Evolutionary conservation across 1,140 invertebrate species (phyloP).

Genomic region (Bombus soroeensis): DNA sequence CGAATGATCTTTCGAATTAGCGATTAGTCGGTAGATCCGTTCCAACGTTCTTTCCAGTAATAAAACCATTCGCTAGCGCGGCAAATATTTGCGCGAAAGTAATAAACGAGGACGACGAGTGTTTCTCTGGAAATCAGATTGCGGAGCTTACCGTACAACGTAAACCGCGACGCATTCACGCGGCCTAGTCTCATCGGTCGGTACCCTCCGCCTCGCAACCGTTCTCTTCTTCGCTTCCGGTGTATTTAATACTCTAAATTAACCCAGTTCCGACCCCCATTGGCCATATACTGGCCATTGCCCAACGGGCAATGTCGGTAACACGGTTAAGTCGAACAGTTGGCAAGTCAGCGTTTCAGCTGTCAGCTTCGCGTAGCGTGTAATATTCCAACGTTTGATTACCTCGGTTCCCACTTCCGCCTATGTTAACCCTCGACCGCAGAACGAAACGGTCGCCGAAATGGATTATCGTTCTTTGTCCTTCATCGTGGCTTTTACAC

Average conservation of each 20-base stretch:
- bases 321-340: slow-evolving; percentile 54
- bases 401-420: neutral
- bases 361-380: neutral
- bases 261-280: slow-evolving; percentile 67
- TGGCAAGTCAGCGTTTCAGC: slow-evolving; percentile 17
- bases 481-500: too few relatives aligned
- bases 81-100: slow-evolving; percentile 26
- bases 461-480: too few relatives aligned
- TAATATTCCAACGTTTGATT: slow-evolving; percentile 35
- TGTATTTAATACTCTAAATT: slow-evolving; percentile 71
- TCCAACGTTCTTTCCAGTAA: neutral
- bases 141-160: neutral
- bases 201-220: slow-evolving; percentile 17
- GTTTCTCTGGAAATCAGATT: slow-evolving; percentile 35
- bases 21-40: neutral
- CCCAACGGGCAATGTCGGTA: slow-evolving; percentile 53
- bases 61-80: neutral
- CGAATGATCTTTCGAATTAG: neutral
- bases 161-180: slow-evolving; percentile 38
- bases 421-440: neutral
- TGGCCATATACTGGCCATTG: slow-evolving; percentile 11
- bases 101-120: slow-evolving; percentile 17
- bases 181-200: neutral
- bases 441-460: too few relatives aligned
- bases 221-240: slow-evolving; percentile 58